Base-by-base conservation (phyloP, 2,888 invertebrate species). In the Campopleginae sp. region DNA sequence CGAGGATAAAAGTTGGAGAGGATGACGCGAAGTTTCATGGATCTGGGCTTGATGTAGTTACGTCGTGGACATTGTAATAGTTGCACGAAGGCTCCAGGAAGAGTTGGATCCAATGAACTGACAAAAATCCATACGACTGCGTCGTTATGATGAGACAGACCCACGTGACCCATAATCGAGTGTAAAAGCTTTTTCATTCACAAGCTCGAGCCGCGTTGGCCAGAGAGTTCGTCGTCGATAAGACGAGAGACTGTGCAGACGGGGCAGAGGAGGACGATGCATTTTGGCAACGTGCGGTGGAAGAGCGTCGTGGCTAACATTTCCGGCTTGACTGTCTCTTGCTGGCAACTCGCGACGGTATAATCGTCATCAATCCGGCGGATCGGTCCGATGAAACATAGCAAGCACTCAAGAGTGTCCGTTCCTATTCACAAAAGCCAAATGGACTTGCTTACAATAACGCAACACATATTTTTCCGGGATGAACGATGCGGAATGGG, bases 291-390 rank as follows among this genome's bases (percentile, higher is more conserved):
- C 76, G 63, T 66, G n/a, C n/a, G 80, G 58, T 76, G 61, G 80
- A 82, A 85, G 83, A 82, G 79, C 80, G 66, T 80, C 79, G 80
- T 72, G 78, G 85, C 76, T 87, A 85, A 87, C 86, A 86, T 81
- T 87, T 87, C 86, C 86, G 86, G 87, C 84, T 80, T 76, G 78
- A 80, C 76, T 80, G 82, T 85, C 83, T 86, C 79, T 83, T 84
- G 80, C 87, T 85, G 87, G 82, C 87, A 87, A 87, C 86, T 68
- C 31, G 31, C 68, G 48, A 61, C 63, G 54, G 81, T 82, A n/a
- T n/a, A 81, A 87, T 86, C 80, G 86, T 86, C 86, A 85, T 86
- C 86, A 85, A 86, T 86, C 85, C 79, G 68, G 68, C 51, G 63
- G 71, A 51, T 79, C 68, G 17, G 12, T 77, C 19, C 42, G 17